phyloP scores from a whole-genome alignment of 2,113 vertebrate species.

The Stigmatopora nigra region DNA sequence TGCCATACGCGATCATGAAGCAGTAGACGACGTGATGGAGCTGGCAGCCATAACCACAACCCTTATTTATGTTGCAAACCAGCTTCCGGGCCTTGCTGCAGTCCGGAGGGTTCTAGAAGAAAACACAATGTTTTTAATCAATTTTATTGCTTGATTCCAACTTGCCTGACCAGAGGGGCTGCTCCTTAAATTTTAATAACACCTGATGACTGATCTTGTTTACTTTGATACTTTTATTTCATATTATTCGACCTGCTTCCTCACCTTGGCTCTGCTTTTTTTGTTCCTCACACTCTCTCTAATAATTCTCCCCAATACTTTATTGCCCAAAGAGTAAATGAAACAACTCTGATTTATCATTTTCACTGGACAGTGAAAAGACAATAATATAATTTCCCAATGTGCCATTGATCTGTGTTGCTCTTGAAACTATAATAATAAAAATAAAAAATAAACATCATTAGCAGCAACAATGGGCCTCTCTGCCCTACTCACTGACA shows the following conservation, averaged over 20 bases:
- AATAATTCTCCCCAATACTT: conserved; percentile 9
- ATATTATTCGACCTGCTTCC: not conserved
- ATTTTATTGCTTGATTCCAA: conserved; percentile 50
- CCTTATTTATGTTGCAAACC: conserved; percentile 98
- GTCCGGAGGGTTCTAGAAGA: conserved; percentile 86
- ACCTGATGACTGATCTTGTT: conserved; percentile 39
- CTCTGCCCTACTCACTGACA: not conserved
- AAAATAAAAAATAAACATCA: conserved; percentile 1
- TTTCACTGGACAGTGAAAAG: not conserved
- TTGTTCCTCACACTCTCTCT: not conserved
- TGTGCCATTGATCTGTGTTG: not conserved
- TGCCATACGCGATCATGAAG: conserved; percentile 98
- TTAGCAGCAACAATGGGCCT: conserved; percentile 4
- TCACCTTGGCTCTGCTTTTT: not conserved
- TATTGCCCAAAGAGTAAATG: conserved; percentile 1
- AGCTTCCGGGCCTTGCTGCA: conserved; percentile 95
- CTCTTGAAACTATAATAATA: not conserved
- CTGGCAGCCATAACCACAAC: conserved; percentile 97
- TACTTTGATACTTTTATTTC: conserved; percentile 19
- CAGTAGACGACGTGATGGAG: conserved; percentile 98
- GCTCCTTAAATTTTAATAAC: conserved; percentile 49
- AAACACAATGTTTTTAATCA: conserved; percentile 27
- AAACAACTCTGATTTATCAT: conserved; percentile 3
- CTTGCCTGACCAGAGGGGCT: conserved; percentile 31
- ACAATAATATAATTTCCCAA: not conserved